phyloP scores from a whole-genome alignment of 2,113 vertebrate species.

The Halichoeres trimaculatus region DNA sequence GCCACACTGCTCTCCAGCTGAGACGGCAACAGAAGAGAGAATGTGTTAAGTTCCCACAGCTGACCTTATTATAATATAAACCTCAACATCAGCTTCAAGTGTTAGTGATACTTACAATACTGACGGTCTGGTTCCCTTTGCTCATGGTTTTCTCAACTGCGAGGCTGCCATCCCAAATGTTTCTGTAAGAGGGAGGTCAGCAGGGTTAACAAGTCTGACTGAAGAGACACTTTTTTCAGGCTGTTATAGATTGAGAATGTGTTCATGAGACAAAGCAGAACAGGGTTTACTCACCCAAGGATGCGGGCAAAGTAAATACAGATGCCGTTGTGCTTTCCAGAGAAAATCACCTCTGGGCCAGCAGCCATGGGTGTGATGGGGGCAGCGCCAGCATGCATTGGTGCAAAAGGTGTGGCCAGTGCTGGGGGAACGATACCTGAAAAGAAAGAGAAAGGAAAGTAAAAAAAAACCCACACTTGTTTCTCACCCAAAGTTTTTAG shows the following conservation, averaged over 20 bases:
- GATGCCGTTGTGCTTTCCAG: constrained; percentile 97
- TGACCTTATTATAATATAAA: neutral
- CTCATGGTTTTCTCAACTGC: constrained; percentile 90
- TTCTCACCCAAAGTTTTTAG: too few species aligned
- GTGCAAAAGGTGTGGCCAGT: constrained; percentile 84
- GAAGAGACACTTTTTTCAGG: too few species aligned
- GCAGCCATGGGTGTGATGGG: constrained; percentile 83
- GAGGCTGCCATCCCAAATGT: constrained; percentile 97
- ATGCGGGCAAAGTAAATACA: constrained; percentile 95
- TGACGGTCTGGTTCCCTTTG: constrained; percentile 88
- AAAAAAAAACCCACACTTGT: too few species aligned
- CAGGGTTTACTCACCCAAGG: constrained; percentile 86
- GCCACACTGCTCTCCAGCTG: constrained; percentile 94
- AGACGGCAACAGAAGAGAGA: neutral
- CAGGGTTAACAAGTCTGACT: neutral
- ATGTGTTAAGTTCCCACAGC: neutral
- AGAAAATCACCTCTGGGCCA: constrained; percentile 94
- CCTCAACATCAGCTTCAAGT: neutral
- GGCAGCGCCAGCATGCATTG: constrained; percentile 68
- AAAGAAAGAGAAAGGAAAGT: neutral
- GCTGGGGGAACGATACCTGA: constrained; percentile 83
- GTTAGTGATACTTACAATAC: constrained; percentile 85
- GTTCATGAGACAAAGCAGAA: neutral
- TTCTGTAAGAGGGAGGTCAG: constrained; percentile 81
- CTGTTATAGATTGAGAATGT: neutral